Percentiles rank a stretch among this genome's conserved stretches.
Evolutionary conservation across 2,113 vertebrate genomes (phyloP).

Genomic region (Octodon degus): DNA sequence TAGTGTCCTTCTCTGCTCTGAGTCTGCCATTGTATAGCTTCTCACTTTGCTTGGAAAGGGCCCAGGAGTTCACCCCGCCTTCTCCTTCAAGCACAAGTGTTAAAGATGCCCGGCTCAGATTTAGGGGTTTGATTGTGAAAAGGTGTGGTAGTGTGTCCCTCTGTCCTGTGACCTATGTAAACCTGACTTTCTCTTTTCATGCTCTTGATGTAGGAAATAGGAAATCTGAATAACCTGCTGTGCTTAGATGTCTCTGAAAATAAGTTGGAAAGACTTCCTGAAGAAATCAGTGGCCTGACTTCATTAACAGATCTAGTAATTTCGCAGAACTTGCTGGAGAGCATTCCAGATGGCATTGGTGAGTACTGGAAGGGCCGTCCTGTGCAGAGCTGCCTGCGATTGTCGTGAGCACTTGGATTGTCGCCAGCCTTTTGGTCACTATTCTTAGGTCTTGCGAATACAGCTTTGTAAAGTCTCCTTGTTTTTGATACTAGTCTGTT

Average conservation of each 20-base stretch:
- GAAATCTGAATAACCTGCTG: conserved; percentile 94
- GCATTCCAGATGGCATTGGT: conserved; percentile 96
- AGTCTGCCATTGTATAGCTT: background rate
- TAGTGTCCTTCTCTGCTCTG: background rate
- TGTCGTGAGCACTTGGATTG: background rate
- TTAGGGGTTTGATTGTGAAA: conserved; percentile 56
- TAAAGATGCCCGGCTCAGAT: background rate
- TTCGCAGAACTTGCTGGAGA: conserved; percentile 96
- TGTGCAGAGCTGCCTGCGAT: accelerated
- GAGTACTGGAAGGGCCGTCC: conserved; percentile 59
- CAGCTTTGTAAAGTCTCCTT: background rate
- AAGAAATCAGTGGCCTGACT: conserved; percentile 93
- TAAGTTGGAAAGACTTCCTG: conserved; percentile 95
- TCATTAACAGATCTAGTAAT: conserved; percentile 95
- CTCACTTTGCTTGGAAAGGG: background rate
- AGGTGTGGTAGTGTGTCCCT: conserved; percentile 56
- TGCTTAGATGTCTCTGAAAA: conserved; percentile 99
- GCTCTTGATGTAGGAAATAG: conserved; percentile 90
- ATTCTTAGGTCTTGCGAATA: background rate
- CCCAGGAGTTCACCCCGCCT: conserved; percentile 22
- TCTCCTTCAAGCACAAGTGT: background rate
- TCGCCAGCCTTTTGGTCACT: background rate
- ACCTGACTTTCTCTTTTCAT: conserved; percentile 66
- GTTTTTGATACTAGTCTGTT: background rate
- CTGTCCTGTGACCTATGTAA: conserved; percentile 63